Evolutionary conservation across 2,797 vertebrate species (phyloP).

Genomic region (Xiphophorus birchmanni): DNA sequence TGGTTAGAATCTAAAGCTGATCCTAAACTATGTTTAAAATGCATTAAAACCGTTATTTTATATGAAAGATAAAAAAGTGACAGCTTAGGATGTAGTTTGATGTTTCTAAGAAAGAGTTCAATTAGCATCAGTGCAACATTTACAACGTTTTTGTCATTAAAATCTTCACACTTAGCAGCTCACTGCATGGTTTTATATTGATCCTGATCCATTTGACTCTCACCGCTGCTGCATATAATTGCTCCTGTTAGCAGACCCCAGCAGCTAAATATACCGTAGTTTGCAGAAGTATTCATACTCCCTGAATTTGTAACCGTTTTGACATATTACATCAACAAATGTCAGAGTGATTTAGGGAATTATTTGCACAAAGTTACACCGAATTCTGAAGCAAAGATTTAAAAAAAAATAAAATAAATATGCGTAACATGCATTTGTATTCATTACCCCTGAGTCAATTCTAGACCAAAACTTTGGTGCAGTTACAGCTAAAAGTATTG

Average conservation of each 20-base stretch:
- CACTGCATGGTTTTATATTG: slow-evolving; percentile 21
- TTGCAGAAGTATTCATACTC: background rate
- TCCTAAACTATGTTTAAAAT: background rate
- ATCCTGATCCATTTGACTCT: slow-evolving; percentile 36
- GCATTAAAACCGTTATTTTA: background rate
- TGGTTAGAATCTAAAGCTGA: background rate
- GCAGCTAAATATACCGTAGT: slow-evolving; percentile 1
- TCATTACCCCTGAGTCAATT: background rate
- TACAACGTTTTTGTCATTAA: slow-evolving; percentile 15
- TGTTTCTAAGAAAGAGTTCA: background rate
- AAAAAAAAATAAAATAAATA: background rate
- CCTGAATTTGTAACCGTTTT: background rate
- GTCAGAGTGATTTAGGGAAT: background rate
- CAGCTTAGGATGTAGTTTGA: background rate
- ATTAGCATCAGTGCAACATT: background rate
- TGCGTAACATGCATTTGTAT: background rate
- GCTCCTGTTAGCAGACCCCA: slow-evolving; percentile 22
- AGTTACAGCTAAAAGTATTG: background rate
- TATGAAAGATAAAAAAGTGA: too few relatives aligned
- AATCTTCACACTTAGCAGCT: slow-evolving; percentile 17
- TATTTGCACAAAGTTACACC: background rate
- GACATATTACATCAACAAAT: background rate
- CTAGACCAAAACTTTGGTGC: background rate
- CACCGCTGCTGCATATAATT: slow-evolving; percentile 16
- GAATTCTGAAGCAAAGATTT: background rate